Base-by-base conservation (phyloP, 2,113 vertebrate species). In the Cygnus atratus region DNA sequence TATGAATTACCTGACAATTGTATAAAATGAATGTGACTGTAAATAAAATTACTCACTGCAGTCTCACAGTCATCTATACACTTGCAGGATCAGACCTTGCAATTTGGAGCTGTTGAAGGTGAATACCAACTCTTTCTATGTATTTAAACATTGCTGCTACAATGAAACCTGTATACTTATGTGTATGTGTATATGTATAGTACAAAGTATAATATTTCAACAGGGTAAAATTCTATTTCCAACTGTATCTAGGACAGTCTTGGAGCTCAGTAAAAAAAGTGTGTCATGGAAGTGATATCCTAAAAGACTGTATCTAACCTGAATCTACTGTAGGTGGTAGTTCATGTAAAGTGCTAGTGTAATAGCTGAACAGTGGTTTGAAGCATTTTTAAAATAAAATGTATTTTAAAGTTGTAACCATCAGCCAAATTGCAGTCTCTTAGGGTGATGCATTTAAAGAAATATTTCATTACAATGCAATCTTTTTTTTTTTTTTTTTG, bases 281-380 rank as follows among this genome's bases (percentile, higher is more conserved):
- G 26, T 57, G 10, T 48, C 73, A 31, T 35, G 44, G 29, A 88
- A 86, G 25, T 52, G 48, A 41, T 75, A 71, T 73, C 88, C 75
- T 62, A 59, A 76, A 55, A 55, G 35, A 65, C 76, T 24, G 8
- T 66, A 25, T 37, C 21, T 86, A 65, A 87, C 66, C 63, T 62
- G 88, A 77, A 74, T 87, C 31, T 84, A 21, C 44, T 93, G 43
- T 96, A 76, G 59, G 75, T 91, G 39, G 48, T 79, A 83, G 75
- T 81, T 95, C 80, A 73, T 90, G 84, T 41, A 62, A 95, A 87
- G 75, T 91, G 83, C 35, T 54, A 91, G 41, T 9, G 5, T 84
- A 70, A 85, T 85, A 93, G 75, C n/a, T 92, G 87, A 93, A 74
- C 79, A 67, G 75, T 70, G 43, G 74, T 88, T 92, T 97, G 88